These are phyloP conservation scores for Buphagus erythrorhynchus DNA, from an alignment of 2,797 vertebrate species.

Conservation along the genomic window DNA sequence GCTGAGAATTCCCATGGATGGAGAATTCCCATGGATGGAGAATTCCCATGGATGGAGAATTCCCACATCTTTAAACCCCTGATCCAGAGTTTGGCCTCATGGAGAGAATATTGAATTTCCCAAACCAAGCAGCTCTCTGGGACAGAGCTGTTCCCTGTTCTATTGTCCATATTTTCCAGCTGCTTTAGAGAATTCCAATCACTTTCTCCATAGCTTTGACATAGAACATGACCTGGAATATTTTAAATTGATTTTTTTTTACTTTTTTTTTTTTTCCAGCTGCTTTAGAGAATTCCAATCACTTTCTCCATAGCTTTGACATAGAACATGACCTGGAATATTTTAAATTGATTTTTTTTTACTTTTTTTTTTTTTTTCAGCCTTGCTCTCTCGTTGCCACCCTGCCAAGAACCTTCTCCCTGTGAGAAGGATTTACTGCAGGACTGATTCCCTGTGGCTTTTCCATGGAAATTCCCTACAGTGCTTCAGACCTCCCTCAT, in stretches of 20 bases:
- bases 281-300: not conserved
- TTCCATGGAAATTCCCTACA: not conserved
- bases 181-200: not conserved
- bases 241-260: not conserved
- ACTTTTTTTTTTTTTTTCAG: accelerated
- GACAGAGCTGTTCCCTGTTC: not conserved
- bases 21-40: not conserved
- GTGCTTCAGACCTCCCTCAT: not conserved
- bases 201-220: accelerated
- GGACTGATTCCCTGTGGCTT: not conserved
- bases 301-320: accelerated
- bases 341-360: not conserved
- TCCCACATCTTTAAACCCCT: not conserved
- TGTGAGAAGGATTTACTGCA: not conserved
- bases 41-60: not conserved
- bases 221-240: not conserved
- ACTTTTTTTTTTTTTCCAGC: no score
- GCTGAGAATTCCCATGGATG: not conserved
- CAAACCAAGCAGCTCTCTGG: not conserved
- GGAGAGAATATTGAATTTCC: not conserved
- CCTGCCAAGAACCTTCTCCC: not conserved
- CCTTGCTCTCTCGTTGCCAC: not conserved
- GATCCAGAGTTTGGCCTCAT: not conserved
- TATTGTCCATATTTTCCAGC: not conserved
- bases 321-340: not conserved